A percentile compares a stretch with the other conserved stretches of the same genome.
phyloP scores from a whole-genome alignment of 2,888 invertebrate genomes.

The Trypoxylon attenuatum region DNA sequence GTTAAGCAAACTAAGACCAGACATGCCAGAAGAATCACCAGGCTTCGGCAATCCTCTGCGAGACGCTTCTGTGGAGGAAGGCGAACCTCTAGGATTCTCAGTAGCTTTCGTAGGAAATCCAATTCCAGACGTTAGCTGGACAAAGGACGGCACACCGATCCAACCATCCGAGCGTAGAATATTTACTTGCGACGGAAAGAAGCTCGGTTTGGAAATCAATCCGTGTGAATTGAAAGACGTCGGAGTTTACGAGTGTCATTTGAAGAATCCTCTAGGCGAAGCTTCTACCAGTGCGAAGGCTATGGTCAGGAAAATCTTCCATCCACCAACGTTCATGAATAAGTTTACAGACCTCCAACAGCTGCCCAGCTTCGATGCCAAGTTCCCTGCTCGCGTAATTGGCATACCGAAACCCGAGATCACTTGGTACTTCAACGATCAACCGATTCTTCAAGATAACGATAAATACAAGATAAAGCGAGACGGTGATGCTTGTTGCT shows the following conservation, averaged over 20 bases:
- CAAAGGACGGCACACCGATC: constrained; percentile 83
- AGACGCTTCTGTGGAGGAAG: constrained; percentile 88
- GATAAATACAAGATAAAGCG: constrained; percentile 85
- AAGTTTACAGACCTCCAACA: constrained; percentile 82
- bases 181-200: constrained; percentile 89
- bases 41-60: constrained; percentile 84
- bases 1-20: constrained; percentile 79
- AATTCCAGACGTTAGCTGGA: constrained; percentile 87
- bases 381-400: constrained; percentile 86
- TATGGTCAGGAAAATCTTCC: constrained; percentile 86
- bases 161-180: constrained; percentile 81
- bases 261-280: constrained; percentile 87
- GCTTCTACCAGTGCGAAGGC: constrained; percentile 83
- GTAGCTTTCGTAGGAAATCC: constrained; percentile 89
- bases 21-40: constrained; percentile 85
- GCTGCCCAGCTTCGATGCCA: constrained; percentile 86
- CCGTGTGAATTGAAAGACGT: constrained; percentile 83
- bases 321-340: constrained; percentile 87
- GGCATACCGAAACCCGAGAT: constrained; percentile 91
- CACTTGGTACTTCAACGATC: constrained; percentile 90
- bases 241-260: constrained; percentile 85
- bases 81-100: constrained; percentile 82
- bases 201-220: constrained; percentile 85
- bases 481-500: constrained; percentile 87
- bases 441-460: constrained; percentile 79